Percentiles rank a stretch among this genome's conserved stretches.
Evolutionary conservation across 2,797 vertebrate species (phyloP).

Genomic region (Oreonectes daqikongensis): DNA sequence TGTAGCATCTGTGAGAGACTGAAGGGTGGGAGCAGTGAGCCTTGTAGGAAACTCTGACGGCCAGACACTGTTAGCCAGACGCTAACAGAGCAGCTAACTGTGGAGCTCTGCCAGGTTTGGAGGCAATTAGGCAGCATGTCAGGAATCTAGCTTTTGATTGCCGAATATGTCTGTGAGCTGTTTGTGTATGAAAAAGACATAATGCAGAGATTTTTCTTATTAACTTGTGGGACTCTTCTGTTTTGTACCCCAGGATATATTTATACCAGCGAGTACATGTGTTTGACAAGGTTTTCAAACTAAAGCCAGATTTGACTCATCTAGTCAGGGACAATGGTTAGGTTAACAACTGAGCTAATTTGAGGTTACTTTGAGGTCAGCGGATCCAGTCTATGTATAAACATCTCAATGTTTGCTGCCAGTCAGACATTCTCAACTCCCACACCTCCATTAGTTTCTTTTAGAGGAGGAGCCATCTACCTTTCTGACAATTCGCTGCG

Average conservation of each 20-base stretch:
- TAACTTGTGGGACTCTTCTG: neutral
- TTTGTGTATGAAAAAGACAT: slow-evolving; percentile 27
- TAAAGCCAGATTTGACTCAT: neutral
- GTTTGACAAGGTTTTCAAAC: neutral
- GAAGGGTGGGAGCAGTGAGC: slow-evolving; percentile 48
- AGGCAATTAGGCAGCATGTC: slow-evolving; percentile 50
- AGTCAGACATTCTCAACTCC: slow-evolving; percentile 35
- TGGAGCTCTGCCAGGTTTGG: slow-evolving; percentile 43
- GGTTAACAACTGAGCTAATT: neutral
- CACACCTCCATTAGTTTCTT: slow-evolving; percentile 48
- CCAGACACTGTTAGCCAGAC: slow-evolving; percentile 43
- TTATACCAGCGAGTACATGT: neutral
- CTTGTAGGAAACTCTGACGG: slow-evolving; percentile 40
- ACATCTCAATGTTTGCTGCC: slow-evolving; percentile 27
- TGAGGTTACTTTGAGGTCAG: slow-evolving; percentile 27
- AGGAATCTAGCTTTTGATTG: slow-evolving; percentile 36
- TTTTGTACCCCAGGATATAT: slow-evolving; percentile 4
- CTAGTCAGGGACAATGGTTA: neutral
- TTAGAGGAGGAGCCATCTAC: slow-evolving; percentile 24
- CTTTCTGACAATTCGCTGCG: slow-evolving; percentile 21
- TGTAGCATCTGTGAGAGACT: slow-evolving; percentile 72
- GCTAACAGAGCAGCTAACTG: slow-evolving; percentile 44
- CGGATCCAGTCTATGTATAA: slow-evolving; percentile 34
- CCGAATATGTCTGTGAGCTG: slow-evolving; percentile 31
- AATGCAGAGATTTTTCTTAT: slow-evolving; percentile 14